Evolutionary conservation across 2,113 vertebrate genomes (phyloP), one percentile per base, ranked within the genome.

Genomic region (Penelope pileata): DNA sequence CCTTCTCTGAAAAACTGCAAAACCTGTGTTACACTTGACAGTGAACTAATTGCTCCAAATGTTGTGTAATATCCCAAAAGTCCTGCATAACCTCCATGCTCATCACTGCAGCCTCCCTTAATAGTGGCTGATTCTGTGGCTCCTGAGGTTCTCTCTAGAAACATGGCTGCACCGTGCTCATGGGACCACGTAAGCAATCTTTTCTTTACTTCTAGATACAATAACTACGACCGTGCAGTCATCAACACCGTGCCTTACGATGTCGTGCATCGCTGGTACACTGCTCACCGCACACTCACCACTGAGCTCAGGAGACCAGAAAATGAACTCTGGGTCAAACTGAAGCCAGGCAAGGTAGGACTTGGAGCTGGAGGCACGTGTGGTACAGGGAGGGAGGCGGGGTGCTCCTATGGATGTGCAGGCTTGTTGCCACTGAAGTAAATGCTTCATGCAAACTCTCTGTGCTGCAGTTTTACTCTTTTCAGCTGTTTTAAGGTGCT

Each of bases 291-390:
- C 34, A 96, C 98, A 16, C 96, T 99, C 91, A 99, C 99, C 16
- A 12, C 95, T 5, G 98, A 99, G 87, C 97, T 99, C 36, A 97
- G 99, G 95, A 97, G 95, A 17, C 98, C 99, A 1, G 97, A 99
- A 77, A 99, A 99, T 10, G 99, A 99, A 81, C 98, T 99, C 23
- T 99, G 99, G 99, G 98, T 99, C 89, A 99, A 99, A 96, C 98
- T 99, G 85, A 99, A 98, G 74, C 99, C 99, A 0, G 99, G 99
- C 48, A 99, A 98, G 98, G 99, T 99, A 97, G 45, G 93, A 3
- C 62, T n/a, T 10, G 32, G 62, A 18, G 94, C 50, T 83, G 45
- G n/a, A 74, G 69, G 16, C 59, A 19, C 2, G 8, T 38, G 15
- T 26, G 64, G 2, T 5, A 5, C 5, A 1, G 53, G 43, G 47